Evolutionary conservation across 2,888 invertebrate genomes (phyloP).

Genomic region (Corbicula japonica): DNA sequence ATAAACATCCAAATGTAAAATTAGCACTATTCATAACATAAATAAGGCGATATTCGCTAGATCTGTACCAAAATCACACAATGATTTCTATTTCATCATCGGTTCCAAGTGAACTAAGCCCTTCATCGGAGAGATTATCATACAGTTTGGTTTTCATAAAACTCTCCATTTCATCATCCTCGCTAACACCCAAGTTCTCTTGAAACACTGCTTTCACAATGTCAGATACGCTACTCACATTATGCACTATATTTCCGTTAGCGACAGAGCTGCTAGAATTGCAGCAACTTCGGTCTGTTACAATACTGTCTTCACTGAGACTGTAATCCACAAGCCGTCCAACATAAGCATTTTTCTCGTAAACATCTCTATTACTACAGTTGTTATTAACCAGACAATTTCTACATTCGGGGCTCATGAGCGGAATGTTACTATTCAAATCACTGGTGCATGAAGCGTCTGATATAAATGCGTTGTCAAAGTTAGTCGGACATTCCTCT

Average conservation of each 20-base stretch:
- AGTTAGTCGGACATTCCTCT: constrained; percentile 38
- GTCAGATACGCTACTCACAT: constrained; percentile 48
- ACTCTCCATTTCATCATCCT: constrained; percentile 63
- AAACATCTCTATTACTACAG: too few relatives aligned
- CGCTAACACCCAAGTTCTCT: constrained; percentile 29
- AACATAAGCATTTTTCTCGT: too few relatives aligned
- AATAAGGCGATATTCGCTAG: neutral
- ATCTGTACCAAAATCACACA: neutral
- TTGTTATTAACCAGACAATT: too few relatives aligned
- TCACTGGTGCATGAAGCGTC: neutral
- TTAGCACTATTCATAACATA: neutral
- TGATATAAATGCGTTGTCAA: constrained; percentile 55
- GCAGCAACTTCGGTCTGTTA: too few relatives aligned
- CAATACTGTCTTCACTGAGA: too few relatives aligned
- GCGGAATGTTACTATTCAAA: too few relatives aligned
- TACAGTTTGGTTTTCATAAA: constrained; percentile 61
- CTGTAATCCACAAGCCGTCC: too few relatives aligned
- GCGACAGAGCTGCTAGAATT: too few relatives aligned
- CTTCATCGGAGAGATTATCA: constrained; percentile 62
- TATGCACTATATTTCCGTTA: constrained; percentile 20
- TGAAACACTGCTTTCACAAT: constrained; percentile 46
- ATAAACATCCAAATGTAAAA: neutral
- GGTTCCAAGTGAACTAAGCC: constrained; percentile 60
- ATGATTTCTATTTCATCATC: constrained; percentile 57
- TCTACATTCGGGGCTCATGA: too few relatives aligned